Evolutionary conservation across 2,888 invertebrate species (phyloP).

Genomic region (Anagyrus pseudococci): DNA sequence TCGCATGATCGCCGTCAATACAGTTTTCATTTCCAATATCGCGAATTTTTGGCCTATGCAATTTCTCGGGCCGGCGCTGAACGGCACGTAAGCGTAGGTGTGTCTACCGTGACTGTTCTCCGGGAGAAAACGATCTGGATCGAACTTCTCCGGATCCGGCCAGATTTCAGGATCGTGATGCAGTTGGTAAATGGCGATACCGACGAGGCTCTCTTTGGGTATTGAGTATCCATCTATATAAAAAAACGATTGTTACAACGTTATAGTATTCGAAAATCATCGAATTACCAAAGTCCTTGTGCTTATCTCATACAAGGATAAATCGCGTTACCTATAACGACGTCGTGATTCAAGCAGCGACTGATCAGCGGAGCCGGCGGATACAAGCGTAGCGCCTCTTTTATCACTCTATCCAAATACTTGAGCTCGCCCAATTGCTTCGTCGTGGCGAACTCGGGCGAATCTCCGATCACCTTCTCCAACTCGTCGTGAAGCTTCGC

Average conservation of each 20-base stretch:
- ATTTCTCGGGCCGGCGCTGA: slow-evolving; percentile 14
- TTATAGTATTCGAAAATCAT: no score
- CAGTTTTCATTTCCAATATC: no score
- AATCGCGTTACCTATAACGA: no score
- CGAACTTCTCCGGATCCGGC: slow-evolving; percentile 64
- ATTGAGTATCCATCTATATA: slow-evolving; percentile 56
- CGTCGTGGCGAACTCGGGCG: slow-evolving; percentile 46
- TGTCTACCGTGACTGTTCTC: slow-evolving; percentile 63
- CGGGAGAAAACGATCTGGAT: slow-evolving; percentile 65
- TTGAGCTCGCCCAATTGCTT: slow-evolving; percentile 59
- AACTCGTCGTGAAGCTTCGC: slow-evolving; percentile 62
- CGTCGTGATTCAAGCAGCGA: slow-evolving; percentile 59
- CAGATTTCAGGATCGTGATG: slow-evolving; percentile 70
- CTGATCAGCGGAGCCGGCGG: slow-evolving; percentile 65
- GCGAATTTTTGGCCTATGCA: slow-evolving; percentile 60
- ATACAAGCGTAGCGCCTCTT: slow-evolving; percentile 67
- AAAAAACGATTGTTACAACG: slow-evolving; percentile 24
- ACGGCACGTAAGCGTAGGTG: slow-evolving; percentile 67
- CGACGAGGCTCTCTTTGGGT: slow-evolving; percentile 60
- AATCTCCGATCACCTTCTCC: slow-evolving; percentile 56
- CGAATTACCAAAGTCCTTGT: background rate
- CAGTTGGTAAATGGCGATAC: slow-evolving; percentile 65
- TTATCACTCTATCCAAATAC: slow-evolving; percentile 67
- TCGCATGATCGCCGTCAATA: no score
- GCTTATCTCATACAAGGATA: background rate